Conservation (phyloP, 2,797 vertebrate genomes). For the Myotis pilosus region DNA sequence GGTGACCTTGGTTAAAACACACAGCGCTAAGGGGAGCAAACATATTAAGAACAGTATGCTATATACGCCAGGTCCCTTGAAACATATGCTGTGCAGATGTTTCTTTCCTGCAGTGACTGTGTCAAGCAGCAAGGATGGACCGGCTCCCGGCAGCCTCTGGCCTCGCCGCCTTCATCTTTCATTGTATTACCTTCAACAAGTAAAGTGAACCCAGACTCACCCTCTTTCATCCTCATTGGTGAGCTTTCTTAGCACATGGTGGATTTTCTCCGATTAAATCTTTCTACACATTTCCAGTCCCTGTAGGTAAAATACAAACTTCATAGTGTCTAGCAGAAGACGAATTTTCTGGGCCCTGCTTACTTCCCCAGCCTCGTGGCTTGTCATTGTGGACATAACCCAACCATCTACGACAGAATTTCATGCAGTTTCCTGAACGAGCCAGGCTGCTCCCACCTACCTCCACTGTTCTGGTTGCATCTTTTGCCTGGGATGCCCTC, state of each 20-base stretch:
- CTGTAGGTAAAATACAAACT: neutral
- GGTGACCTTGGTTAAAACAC: too few species aligned
- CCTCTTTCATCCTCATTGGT: neutral
- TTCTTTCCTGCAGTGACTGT: too few species aligned
- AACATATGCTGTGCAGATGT: too few species aligned
- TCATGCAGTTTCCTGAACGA: neutral
- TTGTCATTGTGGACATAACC: rapidly evolving
- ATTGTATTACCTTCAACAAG: neutral
- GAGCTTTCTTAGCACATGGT: neutral
- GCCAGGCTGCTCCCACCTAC: neutral
- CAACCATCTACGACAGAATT: too few species aligned
- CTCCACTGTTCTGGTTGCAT: neutral
- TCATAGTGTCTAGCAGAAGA: neutral
- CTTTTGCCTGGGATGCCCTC: neutral
- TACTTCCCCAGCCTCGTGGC: neutral
- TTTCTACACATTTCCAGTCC: neutral
- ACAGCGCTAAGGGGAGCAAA: too few species aligned
- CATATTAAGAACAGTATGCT: too few species aligned
- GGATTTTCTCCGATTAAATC: neutral
- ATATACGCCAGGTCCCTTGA: too few species aligned
- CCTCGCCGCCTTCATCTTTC: neutral
- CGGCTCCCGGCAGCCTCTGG: too few species aligned
- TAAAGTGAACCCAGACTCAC: neutral
- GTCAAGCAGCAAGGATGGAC: too few species aligned
- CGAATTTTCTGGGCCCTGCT: neutral